Percentiles rank a stretch among this genome's conserved stretches.
phyloP scores from a whole-genome alignment of 2,888 invertebrate genomes.

The Xiphydria camelus region DNA sequence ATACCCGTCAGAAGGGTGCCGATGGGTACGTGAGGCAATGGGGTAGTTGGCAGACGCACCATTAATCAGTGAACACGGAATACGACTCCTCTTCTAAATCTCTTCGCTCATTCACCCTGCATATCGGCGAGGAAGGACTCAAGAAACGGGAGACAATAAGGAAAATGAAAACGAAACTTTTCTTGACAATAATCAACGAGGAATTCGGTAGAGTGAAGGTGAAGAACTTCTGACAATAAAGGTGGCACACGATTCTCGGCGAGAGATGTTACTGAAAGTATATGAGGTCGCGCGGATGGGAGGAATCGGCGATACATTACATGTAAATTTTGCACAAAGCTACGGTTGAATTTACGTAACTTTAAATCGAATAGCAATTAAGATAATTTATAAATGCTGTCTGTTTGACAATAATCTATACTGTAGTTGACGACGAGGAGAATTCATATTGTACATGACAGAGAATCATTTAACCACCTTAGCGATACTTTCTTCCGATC shows the following conservation, averaged over 20 bases:
- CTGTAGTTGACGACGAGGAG: constrained; percentile 30
- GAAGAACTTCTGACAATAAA: constrained; percentile 15
- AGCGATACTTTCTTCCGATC: no score
- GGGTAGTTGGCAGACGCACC: no score
- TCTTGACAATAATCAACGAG: constrained; percentile 30
- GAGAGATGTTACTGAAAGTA: not conserved
- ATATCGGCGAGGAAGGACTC: no score
- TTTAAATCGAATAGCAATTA: constrained; percentile 27
- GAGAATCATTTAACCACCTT: no score
- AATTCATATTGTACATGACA: no score
- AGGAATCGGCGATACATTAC: constrained; percentile 3
- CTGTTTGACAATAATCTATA: constrained; percentile 55
- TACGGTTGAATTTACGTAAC: constrained; percentile 44
- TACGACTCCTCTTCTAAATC: no score
- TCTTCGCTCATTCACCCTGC: no score
- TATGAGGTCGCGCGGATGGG: constrained; percentile 4
- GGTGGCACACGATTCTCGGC: not conserved
- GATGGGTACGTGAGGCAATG: no score
- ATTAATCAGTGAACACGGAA: no score
- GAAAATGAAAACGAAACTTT: constrained; percentile 6
- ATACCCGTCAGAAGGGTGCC: no score
- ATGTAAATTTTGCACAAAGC: constrained; percentile 56
- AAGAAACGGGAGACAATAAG: no score
- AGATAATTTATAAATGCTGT: constrained; percentile 50
- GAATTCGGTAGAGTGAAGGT: constrained; percentile 6